Conservation (phyloP, 2,888 invertebrate genomes). For the Syrista parreyssii region DNA sequence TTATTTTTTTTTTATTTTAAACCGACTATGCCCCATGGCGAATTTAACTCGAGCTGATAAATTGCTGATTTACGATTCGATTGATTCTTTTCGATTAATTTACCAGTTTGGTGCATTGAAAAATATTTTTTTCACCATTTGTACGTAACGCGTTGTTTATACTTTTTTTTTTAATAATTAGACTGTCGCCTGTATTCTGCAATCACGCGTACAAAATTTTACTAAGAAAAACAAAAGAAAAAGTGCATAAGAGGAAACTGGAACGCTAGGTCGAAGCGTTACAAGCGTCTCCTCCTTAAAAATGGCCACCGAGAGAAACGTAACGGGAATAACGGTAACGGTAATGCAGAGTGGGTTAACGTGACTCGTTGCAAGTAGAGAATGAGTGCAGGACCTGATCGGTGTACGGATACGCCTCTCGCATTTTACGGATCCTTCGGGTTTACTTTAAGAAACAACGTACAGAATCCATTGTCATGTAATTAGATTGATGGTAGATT, state of each 20-base stretch:
- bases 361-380: constrained; percentile 26
- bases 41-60: neutral
- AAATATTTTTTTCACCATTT: neutral
- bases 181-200: neutral
- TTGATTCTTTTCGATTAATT: neutral
- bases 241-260: neutral
- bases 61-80: neutral
- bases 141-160: neutral
- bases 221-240: neutral
- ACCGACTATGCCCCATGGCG: neutral
- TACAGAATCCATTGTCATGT: neutral
- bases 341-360: constrained; percentile 35
- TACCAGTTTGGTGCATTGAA: neutral
- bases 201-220: neutral
- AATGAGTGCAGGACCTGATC: neutral
- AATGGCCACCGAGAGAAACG: constrained; percentile 12
- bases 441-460: neutral
- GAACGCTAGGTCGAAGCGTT: neutral
- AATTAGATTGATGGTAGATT: neutral
- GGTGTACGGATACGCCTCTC: neutral
- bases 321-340: constrained; percentile 36
- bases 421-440: neutral
- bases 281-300: neutral
- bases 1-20: neutral
- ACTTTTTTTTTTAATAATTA: neutral